Conservation (phyloP, 2,888 invertebrate species). For the Pollenia labialis region DNA sequence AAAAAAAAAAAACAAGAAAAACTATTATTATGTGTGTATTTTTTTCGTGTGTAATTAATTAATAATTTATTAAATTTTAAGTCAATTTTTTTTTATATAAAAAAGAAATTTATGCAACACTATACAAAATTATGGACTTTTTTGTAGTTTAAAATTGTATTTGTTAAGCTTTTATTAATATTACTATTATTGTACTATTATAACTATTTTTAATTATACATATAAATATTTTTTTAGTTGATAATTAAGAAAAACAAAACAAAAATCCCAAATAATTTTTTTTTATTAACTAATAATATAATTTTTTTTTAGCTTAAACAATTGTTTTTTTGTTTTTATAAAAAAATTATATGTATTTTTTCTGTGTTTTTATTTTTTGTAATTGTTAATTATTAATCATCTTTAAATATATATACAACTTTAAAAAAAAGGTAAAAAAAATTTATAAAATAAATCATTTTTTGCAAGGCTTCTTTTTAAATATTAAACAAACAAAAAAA, state of each 20-base stretch:
- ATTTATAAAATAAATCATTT: slow-evolving; percentile 48
- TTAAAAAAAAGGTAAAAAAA: slow-evolving; percentile 35
- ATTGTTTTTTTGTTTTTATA: slow-evolving; percentile 65
- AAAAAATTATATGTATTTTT: slow-evolving; percentile 61
- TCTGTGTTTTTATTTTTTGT: slow-evolving; percentile 65
- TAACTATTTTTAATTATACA: slow-evolving; percentile 51
- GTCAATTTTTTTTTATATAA: slow-evolving; percentile 51
- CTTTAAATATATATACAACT: slow-evolving; percentile 58
- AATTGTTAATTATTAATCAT: slow-evolving; percentile 72
- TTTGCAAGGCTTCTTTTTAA: slow-evolving; percentile 66
- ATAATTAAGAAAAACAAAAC: slow-evolving; percentile 40
- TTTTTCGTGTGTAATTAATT: slow-evolving; percentile 57
- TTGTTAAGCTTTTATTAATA: slow-evolving; percentile 70
- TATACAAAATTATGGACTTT: slow-evolving; percentile 74
- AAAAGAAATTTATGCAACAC: slow-evolving; percentile 54
- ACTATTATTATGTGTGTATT: slow-evolving; percentile 62
- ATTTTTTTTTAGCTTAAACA: slow-evolving; percentile 68
- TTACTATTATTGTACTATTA: slow-evolving; percentile 16
- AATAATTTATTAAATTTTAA: slow-evolving; percentile 58
- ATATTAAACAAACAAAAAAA: slow-evolving; percentile 64
- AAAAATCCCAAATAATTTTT: slow-evolving; percentile 73
- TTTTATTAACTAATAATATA: slow-evolving; percentile 51
- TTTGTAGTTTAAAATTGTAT: slow-evolving; percentile 69
- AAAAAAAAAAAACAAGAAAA: background rate
- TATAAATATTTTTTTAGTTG: slow-evolving; percentile 54